phyloP scores from a whole-genome alignment of 2,888 invertebrate species.

The Ptychoptera contaminata region DNA sequence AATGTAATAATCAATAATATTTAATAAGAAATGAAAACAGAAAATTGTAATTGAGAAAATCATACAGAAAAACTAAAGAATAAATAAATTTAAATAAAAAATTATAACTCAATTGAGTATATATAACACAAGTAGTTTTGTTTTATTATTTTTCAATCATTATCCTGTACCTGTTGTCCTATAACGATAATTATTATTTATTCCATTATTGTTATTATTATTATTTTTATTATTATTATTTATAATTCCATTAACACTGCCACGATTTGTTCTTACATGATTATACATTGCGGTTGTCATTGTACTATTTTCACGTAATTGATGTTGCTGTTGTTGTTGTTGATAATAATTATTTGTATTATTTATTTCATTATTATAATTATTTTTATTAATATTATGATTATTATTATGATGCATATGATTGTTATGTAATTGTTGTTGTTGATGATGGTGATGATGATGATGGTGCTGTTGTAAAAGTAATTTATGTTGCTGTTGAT shows the following conservation, averaged over 20 bases:
- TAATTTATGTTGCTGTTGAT: conserved; percentile 37
- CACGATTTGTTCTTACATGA: too few species aligned
- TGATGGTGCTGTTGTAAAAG: conserved; percentile 7
- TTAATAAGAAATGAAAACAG: too few species aligned
- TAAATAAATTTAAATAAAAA: too few species aligned
- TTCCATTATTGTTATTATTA: conserved; percentile 16
- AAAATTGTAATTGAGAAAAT: too few species aligned
- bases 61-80: conserved; percentile 2
- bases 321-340: conserved; percentile 4
- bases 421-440: conserved; percentile 16
- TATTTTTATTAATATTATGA: conserved; percentile 8
- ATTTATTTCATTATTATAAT: conserved; percentile 6
- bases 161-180: conserved; percentile 18
- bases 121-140: background rate
- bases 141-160: background rate
- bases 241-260: conserved; percentile 8
- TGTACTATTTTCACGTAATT: conserved; percentile 2
- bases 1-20: too few species aligned
- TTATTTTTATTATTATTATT: background rate
- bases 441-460: conserved; percentile 21
- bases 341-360: conserved; percentile 9
- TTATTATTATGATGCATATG: conserved; percentile 2
- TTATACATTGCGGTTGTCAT: background rate
- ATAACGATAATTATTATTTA: conserved; percentile 31
- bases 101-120: background rate